phyloP scores from a whole-genome alignment of 2,888 invertebrate species.

The Phania funesta region DNA sequence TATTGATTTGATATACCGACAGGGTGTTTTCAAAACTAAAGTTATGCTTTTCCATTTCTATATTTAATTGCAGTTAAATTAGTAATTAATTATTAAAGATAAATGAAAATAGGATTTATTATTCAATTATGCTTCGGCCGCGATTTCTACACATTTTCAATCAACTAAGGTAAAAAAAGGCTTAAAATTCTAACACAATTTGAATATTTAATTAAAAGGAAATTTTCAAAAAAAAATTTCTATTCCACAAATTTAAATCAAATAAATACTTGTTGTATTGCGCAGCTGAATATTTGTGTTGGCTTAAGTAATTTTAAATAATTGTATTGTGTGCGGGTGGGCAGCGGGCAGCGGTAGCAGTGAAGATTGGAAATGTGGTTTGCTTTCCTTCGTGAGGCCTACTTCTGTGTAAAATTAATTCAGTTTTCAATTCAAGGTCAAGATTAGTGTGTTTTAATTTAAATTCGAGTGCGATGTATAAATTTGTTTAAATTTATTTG shows the following conservation, averaged over 20 bases:
- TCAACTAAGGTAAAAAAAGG: not conserved
- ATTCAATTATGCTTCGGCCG: not conserved
- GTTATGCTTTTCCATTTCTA: too few relatives aligned
- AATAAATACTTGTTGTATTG: not conserved
- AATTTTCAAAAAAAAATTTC: not conserved
- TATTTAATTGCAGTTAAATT: constrained; percentile 5
- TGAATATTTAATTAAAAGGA: constrained; percentile 5
- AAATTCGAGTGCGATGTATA: constrained; percentile 68
- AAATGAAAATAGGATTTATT: not conserved
- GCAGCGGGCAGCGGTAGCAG: not conserved
- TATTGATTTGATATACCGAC: too few relatives aligned
- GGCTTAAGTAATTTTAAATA: constrained; percentile 10
- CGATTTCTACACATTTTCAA: not conserved
- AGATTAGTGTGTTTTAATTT: constrained; percentile 20
- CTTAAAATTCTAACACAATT: constrained; percentile 5
- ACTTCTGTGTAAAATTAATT: constrained; percentile 10
- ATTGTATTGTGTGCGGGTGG: not conserved
- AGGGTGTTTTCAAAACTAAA: too few relatives aligned
- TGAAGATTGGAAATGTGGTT: not conserved
- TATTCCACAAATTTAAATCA: constrained; percentile 21
- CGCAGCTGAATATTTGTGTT: not conserved
- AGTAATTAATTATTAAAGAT: not conserved
- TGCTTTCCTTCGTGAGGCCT: not conserved
- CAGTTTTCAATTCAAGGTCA: constrained; percentile 53
- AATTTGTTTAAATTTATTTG: constrained; percentile 78